Conservation (phyloP, 2,888 invertebrate genomes). For the Ecliptopera silaceata region DNA sequence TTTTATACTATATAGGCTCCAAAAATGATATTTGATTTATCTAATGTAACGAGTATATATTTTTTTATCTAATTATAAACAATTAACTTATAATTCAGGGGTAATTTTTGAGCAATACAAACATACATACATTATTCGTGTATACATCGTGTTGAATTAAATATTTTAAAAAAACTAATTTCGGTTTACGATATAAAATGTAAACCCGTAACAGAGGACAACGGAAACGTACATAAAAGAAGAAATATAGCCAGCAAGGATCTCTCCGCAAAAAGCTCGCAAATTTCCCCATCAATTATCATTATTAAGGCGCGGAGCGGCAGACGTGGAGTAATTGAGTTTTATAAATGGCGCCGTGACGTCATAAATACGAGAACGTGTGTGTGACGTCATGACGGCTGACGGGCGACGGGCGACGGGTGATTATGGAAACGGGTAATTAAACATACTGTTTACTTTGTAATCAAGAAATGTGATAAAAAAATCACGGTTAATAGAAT, state of each 20-base stretch:
- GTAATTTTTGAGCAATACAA: too few relatives aligned
- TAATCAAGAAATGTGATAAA: slow-evolving; percentile 1
- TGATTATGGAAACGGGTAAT: slow-evolving; percentile 36
- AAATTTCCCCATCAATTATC: slow-evolving; percentile 83
- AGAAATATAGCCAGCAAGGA: slow-evolving; percentile 75
- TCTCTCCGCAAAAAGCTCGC: slow-evolving; percentile 81
- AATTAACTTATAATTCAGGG: too few relatives aligned
- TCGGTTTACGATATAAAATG: neutral
- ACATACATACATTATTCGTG: too few relatives aligned
- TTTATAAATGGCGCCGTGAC: slow-evolving; percentile 77
- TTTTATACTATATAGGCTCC: too few relatives aligned
- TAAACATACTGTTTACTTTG: slow-evolving; percentile 20
- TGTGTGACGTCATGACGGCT: too few relatives aligned
- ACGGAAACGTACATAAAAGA: slow-evolving; percentile 53
- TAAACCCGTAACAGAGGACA: slow-evolving; percentile 39
- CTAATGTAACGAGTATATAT: too few relatives aligned
- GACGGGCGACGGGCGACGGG: slow-evolving; percentile 26
- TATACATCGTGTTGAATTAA: too few relatives aligned
- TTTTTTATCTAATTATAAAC: too few relatives aligned
- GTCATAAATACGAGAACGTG: slow-evolving; percentile 54
- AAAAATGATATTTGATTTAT: too few relatives aligned
- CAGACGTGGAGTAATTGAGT: slow-evolving; percentile 76
- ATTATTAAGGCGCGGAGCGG: slow-evolving; percentile 74
- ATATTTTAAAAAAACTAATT: too few relatives aligned
- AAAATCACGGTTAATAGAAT: neutral